These are phyloP conservation scores for Platycercus adscitus DNA, from an alignment of 2,113 vertebrate genomes.

Conservation along the genomic window DNA sequence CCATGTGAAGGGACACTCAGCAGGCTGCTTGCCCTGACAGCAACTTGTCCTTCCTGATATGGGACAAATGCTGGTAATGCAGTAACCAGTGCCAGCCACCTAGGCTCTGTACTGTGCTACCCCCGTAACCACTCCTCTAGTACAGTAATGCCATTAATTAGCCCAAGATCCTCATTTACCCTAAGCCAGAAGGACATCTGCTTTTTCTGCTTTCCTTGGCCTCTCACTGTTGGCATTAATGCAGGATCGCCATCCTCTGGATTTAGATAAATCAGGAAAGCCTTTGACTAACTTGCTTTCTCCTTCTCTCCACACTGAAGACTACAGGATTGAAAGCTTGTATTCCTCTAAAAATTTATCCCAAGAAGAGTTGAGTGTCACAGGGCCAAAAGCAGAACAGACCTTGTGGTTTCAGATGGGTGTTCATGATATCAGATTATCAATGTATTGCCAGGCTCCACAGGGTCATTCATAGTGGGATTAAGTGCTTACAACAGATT, in stretches of 20 bases:
- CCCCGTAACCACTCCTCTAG: not conserved
- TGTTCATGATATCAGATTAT: accelerated
- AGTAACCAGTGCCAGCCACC: not conserved
- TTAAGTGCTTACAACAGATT: not conserved
- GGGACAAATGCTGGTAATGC: not conserved
- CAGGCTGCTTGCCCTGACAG: not conserved
- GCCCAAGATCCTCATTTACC: not conserved
- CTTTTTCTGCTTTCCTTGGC: not conserved
- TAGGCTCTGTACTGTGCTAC: not conserved
- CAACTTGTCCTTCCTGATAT: not conserved
- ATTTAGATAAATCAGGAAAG: not conserved
- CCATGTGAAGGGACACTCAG: not conserved
- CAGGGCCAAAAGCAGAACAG: not conserved
- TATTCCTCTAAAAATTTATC: not conserved
- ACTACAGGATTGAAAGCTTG: accelerated
- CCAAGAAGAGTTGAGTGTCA: not conserved
- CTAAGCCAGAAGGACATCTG: not conserved
- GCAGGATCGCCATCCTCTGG: not conserved
- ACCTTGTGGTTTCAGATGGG: not conserved
- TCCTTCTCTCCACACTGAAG: not conserved
- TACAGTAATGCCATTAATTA: not conserved
- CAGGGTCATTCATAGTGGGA: accelerated
- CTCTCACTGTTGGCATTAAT: not conserved
- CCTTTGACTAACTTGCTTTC: not conserved
- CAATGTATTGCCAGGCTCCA: not conserved